These are phyloP conservation scores for Scaptomyza montana DNA, from an alignment of 1,140 invertebrate genomes.

Conservation along the genomic window DNA sequence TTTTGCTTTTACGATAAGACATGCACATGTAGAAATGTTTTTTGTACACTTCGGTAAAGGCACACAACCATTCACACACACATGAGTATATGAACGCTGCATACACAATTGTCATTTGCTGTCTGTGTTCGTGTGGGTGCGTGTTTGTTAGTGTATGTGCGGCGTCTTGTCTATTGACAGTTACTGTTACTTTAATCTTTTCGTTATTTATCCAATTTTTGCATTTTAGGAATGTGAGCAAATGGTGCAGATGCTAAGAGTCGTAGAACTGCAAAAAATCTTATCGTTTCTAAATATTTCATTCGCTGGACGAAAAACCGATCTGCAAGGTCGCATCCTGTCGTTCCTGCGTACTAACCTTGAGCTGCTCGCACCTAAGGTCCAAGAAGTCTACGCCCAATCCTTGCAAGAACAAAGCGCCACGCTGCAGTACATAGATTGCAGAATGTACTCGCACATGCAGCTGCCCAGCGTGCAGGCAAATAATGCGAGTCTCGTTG, in stretches of 20 bases:
- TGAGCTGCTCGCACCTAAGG: slow-evolving; percentile 90
- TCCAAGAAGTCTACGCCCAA: slow-evolving; percentile 90
- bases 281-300: slow-evolving; percentile 92
- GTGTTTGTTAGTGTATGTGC: slow-evolving; percentile 13
- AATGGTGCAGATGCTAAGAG: slow-evolving; percentile 93
- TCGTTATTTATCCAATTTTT: slow-evolving; percentile 6
- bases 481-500: slow-evolving; percentile 68
- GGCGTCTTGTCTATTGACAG: slow-evolving; percentile 44
- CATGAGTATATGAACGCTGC: slow-evolving; percentile 13
- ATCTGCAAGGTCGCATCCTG: slow-evolving; percentile 91
- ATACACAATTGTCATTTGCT: slow-evolving; percentile 43
- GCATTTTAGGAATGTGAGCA: slow-evolving; percentile 85
- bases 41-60: slow-evolving; percentile 30
- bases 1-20: slow-evolving; percentile 2
- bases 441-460: slow-evolving; percentile 82
- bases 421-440: slow-evolving; percentile 75
- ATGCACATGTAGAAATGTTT: slow-evolving; percentile 32
- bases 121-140: slow-evolving; percentile 17
- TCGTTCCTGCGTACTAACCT: slow-evolving; percentile 90
- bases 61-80: slow-evolving; percentile 26
- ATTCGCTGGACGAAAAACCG: slow-evolving; percentile 94
- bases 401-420: slow-evolving; percentile 79
- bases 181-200: slow-evolving; percentile 21
- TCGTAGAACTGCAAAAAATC: slow-evolving; percentile 91
- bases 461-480: slow-evolving; percentile 74